These are phyloP conservation scores for Crocallis elinguaria DNA, from an alignment of 2,888 invertebrate genomes.

Conservation along the genomic window DNA sequence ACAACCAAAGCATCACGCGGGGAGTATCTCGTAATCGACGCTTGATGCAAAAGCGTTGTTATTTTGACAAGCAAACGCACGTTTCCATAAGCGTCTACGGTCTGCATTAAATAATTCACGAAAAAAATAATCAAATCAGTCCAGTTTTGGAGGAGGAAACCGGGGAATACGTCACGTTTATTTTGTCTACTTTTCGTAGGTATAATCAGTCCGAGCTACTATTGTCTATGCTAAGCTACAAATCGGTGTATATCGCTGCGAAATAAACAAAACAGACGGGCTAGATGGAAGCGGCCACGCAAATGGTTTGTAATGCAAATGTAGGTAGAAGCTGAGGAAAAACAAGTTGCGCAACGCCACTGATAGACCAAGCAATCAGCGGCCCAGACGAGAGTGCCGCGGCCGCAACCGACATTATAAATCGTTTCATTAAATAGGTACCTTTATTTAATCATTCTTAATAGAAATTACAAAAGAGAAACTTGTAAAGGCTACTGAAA, in stretches of 20 bases:
- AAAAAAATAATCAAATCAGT: no score
- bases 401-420: not conserved
- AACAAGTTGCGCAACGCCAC: constrained; percentile 42
- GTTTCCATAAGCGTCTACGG: no score
- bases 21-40: no score
- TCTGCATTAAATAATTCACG: no score
- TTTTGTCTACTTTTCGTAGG: not conserved
- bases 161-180: no score
- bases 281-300: constrained; percentile 31
- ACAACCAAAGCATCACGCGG: no score
- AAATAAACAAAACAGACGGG: constrained; percentile 21
- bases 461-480: no score
- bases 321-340: constrained; percentile 28
- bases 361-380: constrained; percentile 5
- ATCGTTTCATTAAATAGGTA: not conserved
- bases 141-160: no score
- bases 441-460: no score
- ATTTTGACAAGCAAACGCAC: no score
- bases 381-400: not conserved
- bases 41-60: no score
- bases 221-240: not conserved
- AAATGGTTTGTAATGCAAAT: constrained; percentile 27
- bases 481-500: no score
- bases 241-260: not conserved
- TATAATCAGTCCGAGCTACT: not conserved